A percentile compares a stretch with the other conserved stretches of the same genome.
Evolutionary conservation across 2,113 vertebrate species (phyloP).

Genomic region (Eretmochelys imbricata): DNA sequence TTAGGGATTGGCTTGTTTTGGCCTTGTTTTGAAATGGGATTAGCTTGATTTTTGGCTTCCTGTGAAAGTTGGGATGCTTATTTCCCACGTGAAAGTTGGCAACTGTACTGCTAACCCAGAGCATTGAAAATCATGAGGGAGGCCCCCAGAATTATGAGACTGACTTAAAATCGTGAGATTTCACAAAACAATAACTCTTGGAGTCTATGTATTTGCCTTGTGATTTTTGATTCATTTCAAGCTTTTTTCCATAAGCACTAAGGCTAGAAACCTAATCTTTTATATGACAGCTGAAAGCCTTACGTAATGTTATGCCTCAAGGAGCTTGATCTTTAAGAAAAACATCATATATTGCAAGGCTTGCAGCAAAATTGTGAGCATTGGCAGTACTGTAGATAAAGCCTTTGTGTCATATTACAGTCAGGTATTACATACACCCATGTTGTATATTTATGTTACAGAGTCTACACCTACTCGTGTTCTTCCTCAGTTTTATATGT

Average conservation of each 20-base stretch:
- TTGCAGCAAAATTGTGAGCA: not conserved
- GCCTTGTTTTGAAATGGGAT: too few species aligned
- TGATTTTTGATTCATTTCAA: not conserved
- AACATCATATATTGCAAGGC: not conserved
- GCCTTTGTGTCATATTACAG: not conserved
- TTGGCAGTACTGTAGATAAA: not conserved
- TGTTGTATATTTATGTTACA: not conserved
- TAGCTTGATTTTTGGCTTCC: too few species aligned
- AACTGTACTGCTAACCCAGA: not conserved
- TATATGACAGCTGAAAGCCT: not conserved
- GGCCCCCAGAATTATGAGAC: not conserved
- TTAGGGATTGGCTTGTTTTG: too few species aligned
- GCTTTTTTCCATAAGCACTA: not conserved
- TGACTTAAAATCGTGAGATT: not conserved
- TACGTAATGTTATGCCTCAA: not conserved
- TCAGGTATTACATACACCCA: not conserved
- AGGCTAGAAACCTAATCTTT: not conserved
- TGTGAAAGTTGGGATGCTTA: too few species aligned
- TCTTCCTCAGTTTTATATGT: not conserved
- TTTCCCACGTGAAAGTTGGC: too few species aligned
- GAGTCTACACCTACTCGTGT: fast-evolving
- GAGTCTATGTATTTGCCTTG: not conserved
- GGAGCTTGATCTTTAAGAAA: not conserved
- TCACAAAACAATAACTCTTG: not conserved
- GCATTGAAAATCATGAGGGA: not conserved